Base-by-base conservation (phyloP, 2,113 vertebrate genomes). In the Leptocoma aspasia region DNA sequence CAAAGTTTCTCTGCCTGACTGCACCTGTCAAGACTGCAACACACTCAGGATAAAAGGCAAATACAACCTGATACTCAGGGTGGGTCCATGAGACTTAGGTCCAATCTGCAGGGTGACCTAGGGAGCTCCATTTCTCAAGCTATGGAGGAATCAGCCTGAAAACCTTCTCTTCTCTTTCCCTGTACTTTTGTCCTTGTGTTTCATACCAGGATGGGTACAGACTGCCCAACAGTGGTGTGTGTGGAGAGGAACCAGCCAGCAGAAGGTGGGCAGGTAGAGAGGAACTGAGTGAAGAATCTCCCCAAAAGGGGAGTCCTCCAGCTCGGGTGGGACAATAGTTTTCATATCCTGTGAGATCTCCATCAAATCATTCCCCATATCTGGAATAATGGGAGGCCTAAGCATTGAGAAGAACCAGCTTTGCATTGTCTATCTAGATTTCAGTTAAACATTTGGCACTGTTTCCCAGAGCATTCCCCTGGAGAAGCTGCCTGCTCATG, bases 361-460 rank as follows among this genome's bases (percentile, higher is more conserved):
- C 28, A 60, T 18, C 13, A 75, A 53, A 44, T 69, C 28, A 49
- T 72, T 82, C 37, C 8, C 26, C 7, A 13, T 8, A 41, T 42
- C n/a, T 57, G 76, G n/a, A 76, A 79, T 23, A 80, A 30, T 2
- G 2, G n/a, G n/a, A 41, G 8, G 15, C 9, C 10, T 53, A 45
- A 57, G 15, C 6, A 3, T 14, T 78, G 26, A 50, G 5, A 91
- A 22, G 7, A 84, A 41, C 5, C 4, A 63, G 42, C 9, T 14
- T 54, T 15, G 6, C 19, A 13, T 15, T 59, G 11, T 39, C 47
- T 15, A 4, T 54, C 17, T 22, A 33, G 17, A 69, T 31, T 61
- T 37, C 15, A 49, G 35, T 69, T 13, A 69, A 69, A 4, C 0
- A 0, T 14, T 64, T 56, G 18, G 9, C 14, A 23, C 5, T 31